A percentile compares a stretch with the other conserved stretches of the same genome.
These are phyloP conservation scores for Agrenia bidenticulata DNA, from an alignment of 2,888 invertebrate species.

Conservation along the genomic window DNA sequence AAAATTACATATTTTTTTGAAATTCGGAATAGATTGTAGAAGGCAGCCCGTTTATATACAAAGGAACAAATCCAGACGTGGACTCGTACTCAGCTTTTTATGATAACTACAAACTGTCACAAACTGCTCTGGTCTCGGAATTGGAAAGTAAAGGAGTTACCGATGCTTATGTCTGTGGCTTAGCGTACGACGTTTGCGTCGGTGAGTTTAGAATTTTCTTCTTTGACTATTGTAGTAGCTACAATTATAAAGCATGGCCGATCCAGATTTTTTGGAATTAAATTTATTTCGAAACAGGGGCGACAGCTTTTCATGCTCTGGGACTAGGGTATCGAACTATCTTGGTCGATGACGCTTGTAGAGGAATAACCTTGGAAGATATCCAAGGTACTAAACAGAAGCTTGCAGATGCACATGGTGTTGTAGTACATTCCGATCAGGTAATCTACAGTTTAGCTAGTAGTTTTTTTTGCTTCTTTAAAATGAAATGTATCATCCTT, in stretches of 20 bases:
- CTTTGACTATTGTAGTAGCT: not conserved
- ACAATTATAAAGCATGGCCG: not conserved
- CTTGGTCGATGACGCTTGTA: conserved; percentile 84
- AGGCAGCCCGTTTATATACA: conserved; percentile 68
- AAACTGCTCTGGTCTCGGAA: conserved; percentile 80
- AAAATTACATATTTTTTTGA: too few species aligned
- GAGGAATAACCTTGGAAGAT: conserved; percentile 81
- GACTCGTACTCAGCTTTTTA: conserved; percentile 98
- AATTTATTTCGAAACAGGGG: too few species aligned
- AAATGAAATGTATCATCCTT: conserved; percentile 8
- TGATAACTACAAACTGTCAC: conserved; percentile 90
- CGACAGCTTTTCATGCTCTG: conserved; percentile 82
- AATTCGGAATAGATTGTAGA: conserved; percentile 24
- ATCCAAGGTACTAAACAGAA: conserved; percentile 79
- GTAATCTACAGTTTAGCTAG: too few species aligned
- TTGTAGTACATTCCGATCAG: conserved; percentile 75
- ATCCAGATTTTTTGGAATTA: conserved; percentile 34
- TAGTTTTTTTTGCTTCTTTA: not conserved
- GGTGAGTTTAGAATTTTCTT: conserved; percentile 14
- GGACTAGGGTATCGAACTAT: conserved; percentile 87
- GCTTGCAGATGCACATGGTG: conserved; percentile 73
- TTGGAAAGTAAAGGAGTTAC: conserved; percentile 78
- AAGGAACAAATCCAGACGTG: conserved; percentile 90
- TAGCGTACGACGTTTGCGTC: conserved; percentile 95
- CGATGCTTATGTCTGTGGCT: conserved; percentile 90